phyloP scores from a whole-genome alignment of 2,113 vertebrate species.

The Boulengeromyrus knoepffleri region DNA sequence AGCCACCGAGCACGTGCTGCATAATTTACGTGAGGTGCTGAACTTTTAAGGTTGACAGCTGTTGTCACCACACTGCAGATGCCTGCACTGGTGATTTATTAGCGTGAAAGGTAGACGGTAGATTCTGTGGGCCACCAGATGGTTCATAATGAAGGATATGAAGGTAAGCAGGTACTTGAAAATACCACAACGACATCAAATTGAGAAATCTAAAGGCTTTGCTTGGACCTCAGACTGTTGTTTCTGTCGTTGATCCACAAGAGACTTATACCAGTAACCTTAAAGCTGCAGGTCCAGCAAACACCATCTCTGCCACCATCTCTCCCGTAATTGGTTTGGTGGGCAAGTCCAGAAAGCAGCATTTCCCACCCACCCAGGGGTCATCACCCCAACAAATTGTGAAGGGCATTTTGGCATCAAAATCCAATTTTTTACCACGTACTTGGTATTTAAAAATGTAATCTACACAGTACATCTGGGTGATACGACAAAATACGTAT shows the following conservation, averaged over 20 bases:
- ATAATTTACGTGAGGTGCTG: neutral
- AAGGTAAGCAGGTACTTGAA: neutral
- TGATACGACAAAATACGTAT: neutral
- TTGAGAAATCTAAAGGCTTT: neutral
- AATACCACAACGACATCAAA: neutral
- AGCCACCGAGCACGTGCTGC: neutral
- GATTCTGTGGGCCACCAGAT: neutral
- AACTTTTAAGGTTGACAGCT: neutral
- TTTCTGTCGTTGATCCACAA: neutral
- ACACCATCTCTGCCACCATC: neutral
- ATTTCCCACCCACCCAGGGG: neutral
- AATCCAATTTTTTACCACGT: neutral
- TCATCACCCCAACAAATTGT: neutral
- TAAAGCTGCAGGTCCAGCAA: neutral
- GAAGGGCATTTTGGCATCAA: neutral
- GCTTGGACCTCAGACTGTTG: neutral
- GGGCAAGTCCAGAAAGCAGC: neutral
- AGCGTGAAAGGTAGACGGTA: neutral
- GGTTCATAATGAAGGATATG: neutral
- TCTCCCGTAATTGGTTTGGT: neutral
- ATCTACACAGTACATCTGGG: neutral
- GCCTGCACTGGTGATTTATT: neutral
- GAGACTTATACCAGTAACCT: neutral
- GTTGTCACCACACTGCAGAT: neutral
- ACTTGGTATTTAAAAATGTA: neutral